phyloP scores from a whole-genome alignment of 1,140 invertebrate species.

The Scaptodrosophila lebanonensis region DNA sequence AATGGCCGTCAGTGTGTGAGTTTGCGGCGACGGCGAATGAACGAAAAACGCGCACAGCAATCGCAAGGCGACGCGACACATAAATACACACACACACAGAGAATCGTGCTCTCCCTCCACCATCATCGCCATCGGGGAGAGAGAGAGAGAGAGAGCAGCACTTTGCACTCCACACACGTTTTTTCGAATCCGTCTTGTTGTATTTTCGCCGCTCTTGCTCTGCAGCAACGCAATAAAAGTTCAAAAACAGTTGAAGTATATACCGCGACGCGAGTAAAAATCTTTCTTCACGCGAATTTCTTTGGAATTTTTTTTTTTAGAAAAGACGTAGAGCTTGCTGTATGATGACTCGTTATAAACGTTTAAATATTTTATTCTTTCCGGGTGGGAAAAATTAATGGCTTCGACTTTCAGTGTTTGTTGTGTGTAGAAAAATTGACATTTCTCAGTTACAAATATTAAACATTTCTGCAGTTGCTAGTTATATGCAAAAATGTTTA shows the following conservation, averaged over 20 bases:
- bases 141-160: no score
- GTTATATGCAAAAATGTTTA: no score
- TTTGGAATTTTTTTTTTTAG: no score
- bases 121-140: no score
- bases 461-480: no score
- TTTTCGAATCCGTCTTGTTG: conserved; percentile 28
- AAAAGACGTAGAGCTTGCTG: no score
- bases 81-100: conserved; percentile 9
- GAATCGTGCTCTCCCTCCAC: conserved; percentile 15
- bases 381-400: no score
- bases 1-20: conserved; percentile 49
- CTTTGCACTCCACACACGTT: conserved; percentile 43
- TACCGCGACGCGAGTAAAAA: conserved; percentile 73
- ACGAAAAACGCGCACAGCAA: conserved; percentile 25
- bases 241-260: conserved; percentile 74
- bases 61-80: conserved; percentile 36
- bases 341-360: conserved; percentile 7
- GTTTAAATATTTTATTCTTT: conserved; percentile 3
- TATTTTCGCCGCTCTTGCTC: conserved; percentile 51
- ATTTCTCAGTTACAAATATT: no score
- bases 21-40: conserved; percentile 38
- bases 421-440: no score
- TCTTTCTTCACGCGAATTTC: conserved; percentile 70
- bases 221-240: conserved; percentile 72
- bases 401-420: no score